Percentiles rank a stretch among this genome's conserved stretches.
phyloP scores from a whole-genome alignment of 2,113 vertebrate genomes.

The Pollimyrus isidori region DNA sequence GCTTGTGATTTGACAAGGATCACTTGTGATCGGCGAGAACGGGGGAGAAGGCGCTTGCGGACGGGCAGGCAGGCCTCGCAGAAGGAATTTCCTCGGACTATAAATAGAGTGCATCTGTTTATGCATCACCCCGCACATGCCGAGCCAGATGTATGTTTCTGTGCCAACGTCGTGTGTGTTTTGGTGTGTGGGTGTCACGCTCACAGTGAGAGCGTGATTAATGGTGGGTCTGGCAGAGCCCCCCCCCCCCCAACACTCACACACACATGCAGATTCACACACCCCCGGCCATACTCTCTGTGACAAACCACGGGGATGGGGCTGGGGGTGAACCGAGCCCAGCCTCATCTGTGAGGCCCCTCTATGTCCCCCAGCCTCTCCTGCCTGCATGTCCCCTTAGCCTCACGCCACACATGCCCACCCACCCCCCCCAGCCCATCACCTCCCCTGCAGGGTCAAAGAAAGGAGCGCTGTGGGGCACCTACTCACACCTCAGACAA shows the following conservation, averaged over 20 bases:
- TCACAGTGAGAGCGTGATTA: conserved; percentile 29
- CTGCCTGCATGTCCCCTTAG: not conserved
- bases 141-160: not conserved
- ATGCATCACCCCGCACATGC: not conserved
- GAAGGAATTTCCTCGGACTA: conserved; percentile 15
- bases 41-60: not conserved
- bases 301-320: conserved; percentile 26
- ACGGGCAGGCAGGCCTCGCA: not conserved
- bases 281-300: conserved; percentile 25
- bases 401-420: not conserved
- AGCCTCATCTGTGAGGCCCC: conserved; percentile 22
- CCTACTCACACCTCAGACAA: conserved; percentile 23
- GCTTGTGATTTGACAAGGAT: not conserved
- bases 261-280: conserved; percentile 10
- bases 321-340: not conserved
- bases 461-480: conserved; percentile 13
- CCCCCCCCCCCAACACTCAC: not conserved
- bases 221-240: conserved; percentile 15
- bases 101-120: conserved; percentile 22
- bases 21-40: not conserved
- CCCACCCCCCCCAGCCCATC: not conserved
- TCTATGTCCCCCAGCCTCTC: not conserved
- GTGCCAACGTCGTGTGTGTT: conserved; percentile 22
- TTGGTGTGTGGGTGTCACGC: conserved; percentile 25
- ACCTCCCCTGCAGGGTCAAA: conserved; percentile 13